These are phyloP conservation scores for Aphidius gifuensis DNA, from an alignment of 1,140 invertebrate species.

Conservation along the genomic window DNA sequence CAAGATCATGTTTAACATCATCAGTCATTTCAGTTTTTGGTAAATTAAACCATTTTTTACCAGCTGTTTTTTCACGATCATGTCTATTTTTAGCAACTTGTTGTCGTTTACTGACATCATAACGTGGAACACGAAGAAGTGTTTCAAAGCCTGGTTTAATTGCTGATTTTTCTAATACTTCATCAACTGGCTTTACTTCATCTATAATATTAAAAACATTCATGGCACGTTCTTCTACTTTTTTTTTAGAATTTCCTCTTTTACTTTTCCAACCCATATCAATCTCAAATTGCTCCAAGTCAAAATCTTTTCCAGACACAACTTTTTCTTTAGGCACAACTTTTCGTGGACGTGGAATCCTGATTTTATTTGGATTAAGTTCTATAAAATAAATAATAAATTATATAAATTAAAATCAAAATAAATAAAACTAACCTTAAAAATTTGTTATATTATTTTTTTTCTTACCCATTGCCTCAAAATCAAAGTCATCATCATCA, in stretches of 20 bases:
- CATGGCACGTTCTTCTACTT: slow-evolving; percentile 7
- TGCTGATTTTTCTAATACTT: slow-evolving; percentile 63
- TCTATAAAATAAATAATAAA: slow-evolving; percentile 5
- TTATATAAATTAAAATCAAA: neutral
- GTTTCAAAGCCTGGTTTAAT: slow-evolving; percentile 67
- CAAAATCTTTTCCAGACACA: slow-evolving; percentile 31
- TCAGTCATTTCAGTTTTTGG: slow-evolving; percentile 83
- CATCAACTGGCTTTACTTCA: slow-evolving; percentile 29
- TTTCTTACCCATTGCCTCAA: slow-evolving; percentile 1
- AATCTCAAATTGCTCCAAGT: slow-evolving; percentile 39
- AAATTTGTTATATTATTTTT: neutral
- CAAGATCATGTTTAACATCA: slow-evolving; percentile 81
- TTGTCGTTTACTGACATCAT: slow-evolving; percentile 60
- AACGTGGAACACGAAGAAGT: slow-evolving; percentile 60
- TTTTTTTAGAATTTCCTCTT: slow-evolving; percentile 30
- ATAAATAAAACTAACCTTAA: neutral
- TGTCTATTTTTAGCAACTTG: slow-evolving; percentile 60
- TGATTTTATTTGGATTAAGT: neutral
- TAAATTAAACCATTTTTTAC: slow-evolving; percentile 83
- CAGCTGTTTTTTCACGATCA: slow-evolving; percentile 74
- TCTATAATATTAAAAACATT: slow-evolving; percentile 26
- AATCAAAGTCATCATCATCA: slow-evolving; percentile 2
- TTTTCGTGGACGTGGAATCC: neutral
- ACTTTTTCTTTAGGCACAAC: neutral
- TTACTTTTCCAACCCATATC: slow-evolving; percentile 56